These are phyloP conservation scores for Apis dorsata DNA, from an alignment of 1,140 invertebrate genomes.

Conservation along the genomic window DNA sequence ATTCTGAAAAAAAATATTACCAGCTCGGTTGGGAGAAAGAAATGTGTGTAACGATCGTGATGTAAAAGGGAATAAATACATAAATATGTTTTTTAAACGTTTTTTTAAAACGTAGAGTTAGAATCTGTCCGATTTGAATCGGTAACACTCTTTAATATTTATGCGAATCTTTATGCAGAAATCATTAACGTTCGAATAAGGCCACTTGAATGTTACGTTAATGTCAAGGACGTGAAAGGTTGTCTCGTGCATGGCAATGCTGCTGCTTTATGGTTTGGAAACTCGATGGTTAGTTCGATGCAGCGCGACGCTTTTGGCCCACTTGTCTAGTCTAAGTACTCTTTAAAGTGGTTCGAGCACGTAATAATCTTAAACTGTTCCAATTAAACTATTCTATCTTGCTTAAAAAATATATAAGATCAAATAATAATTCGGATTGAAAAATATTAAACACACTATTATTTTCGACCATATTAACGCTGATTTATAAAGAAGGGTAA, in stretches of 20 bases:
- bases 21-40: no score
- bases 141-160: slow-evolving; percentile 30
- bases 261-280: background rate
- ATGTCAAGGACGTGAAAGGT: slow-evolving; percentile 55
- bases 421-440: background rate
- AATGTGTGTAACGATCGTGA: background rate
- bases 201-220: slow-evolving; percentile 39
- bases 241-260: background rate
- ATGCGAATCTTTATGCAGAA: slow-evolving; percentile 34
- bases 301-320: slow-evolving; percentile 1
- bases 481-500: background rate
- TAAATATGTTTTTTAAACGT: no score
- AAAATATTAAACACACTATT: no score
- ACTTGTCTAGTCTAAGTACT: slow-evolving; percentile 11
- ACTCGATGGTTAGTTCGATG: slow-evolving; percentile 27
- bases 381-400: slow-evolving; percentile 22
- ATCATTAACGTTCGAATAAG: slow-evolving; percentile 29
- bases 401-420: background rate
- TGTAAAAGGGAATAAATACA: rapidly evolving
- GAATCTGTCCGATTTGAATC: background rate
- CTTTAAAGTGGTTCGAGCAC: slow-evolving; percentile 17
- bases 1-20: background rate
- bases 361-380: slow-evolving; percentile 38
- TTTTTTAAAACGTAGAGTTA: background rate
- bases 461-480: background rate